Base-by-base conservation (phyloP, 2,113 vertebrate species). In the Poeciliopsis prolifica region DNA sequence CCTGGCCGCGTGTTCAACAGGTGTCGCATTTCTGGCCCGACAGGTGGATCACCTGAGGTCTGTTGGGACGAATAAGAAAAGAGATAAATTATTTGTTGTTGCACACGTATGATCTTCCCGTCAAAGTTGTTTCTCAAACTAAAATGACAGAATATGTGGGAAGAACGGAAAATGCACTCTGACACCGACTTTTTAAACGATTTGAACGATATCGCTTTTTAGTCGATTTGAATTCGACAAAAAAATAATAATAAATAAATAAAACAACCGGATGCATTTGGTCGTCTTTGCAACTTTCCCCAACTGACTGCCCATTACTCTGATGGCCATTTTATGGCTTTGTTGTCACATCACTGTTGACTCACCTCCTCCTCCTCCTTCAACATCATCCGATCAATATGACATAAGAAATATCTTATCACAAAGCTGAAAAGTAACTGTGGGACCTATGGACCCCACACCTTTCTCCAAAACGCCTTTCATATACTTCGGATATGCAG, bases 401-500 rank as follows among this genome's bases (percentile, higher is more conserved):
- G 84, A 86, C 87, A 89, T 93, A 91, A 88, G 91, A 92, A 93
- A 82, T 89, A 94, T 58, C 51, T 58, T 58, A 58, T 91, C 86
- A 93, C 90, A 88, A 90, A 94, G 89, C 87, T 89, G 85, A 89
- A 92, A 95, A 93, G 89, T 91, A 28, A 91, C 87, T 73, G 83
- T 75, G 70, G 78, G 83, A 78, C 75, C 79, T 77, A 85, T 81
- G 90, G 88, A 90, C 85, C 80, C 77, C 82, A n/a, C 88, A 66
- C 68, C 86, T 93, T 91, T 79, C 87, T 81, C 88, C 91, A 76
- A 93, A 94, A 93, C 78, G 88, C 48, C 79, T 91, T 94, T 95
- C 84, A 88, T 89, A 87, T 75, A 94, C 91, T 93, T 77, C 79
- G 86, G 80, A 91, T 92, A 93, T 78, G 75, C 88, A 91, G 85